Conservation (phyloP, 1,140 invertebrate genomes). For the Bombus superbus region DNA sequence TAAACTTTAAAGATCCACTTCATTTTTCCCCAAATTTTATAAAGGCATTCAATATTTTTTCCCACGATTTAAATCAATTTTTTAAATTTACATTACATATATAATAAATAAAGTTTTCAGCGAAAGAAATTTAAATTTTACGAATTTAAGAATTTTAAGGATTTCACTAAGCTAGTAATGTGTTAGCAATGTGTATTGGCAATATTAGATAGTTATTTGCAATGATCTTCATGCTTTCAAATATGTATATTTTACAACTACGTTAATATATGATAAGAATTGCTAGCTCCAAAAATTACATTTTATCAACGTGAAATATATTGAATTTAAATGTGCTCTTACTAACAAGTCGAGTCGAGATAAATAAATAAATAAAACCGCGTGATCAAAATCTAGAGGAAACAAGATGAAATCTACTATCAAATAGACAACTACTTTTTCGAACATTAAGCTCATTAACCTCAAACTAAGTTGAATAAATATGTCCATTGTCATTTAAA, state of each 20-base stretch:
- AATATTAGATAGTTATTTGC: background rate
- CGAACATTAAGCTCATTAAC: background rate
- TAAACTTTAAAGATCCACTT: background rate
- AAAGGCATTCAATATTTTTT: background rate
- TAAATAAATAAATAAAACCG: background rate
- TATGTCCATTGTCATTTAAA: background rate
- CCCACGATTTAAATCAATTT: background rate
- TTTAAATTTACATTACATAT: too few species aligned
- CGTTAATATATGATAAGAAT: background rate
- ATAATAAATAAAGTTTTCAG: too few species aligned
- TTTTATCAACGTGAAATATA: background rate
- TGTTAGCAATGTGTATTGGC: too few species aligned
- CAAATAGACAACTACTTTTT: background rate
- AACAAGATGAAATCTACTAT: too few species aligned
- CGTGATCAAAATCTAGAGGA: background rate
- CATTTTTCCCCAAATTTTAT: background rate
- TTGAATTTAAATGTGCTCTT: background rate
- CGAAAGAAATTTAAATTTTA: background rate
- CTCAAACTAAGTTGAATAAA: background rate
- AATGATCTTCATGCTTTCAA: background rate
- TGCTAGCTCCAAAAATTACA: background rate
- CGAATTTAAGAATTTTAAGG: background rate
- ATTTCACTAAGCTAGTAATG: background rate
- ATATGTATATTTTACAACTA: background rate
- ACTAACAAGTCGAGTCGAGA: background rate